Evolutionary conservation across 2,113 vertebrate genomes (phyloP).

Genomic region (Mirounga angustirostris): DNA sequence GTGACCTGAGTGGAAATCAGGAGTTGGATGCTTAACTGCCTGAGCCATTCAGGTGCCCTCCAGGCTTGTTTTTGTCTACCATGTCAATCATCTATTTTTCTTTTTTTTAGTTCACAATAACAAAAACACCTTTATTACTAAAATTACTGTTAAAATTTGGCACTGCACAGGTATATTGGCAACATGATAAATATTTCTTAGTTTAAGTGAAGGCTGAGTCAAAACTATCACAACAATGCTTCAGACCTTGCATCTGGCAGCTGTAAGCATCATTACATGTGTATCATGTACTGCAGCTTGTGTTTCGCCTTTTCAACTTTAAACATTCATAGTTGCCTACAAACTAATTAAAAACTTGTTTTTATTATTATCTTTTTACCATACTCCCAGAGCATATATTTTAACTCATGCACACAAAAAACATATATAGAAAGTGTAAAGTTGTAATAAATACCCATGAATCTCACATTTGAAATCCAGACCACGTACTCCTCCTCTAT

Average conservation of each 20-base stretch:
- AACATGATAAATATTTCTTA: slow-evolving; percentile 13
- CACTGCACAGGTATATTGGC: not conserved
- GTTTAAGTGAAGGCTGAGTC: not conserved
- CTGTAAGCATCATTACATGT: not conserved
- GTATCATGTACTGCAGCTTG: not conserved
- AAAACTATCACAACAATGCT: not conserved
- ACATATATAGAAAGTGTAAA: not conserved
- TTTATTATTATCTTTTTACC: not conserved
- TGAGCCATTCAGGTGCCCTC: not conserved
- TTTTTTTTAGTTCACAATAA: not conserved
- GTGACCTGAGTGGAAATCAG: not conserved
- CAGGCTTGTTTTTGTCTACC: not conserved
- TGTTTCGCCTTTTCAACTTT: not conserved
- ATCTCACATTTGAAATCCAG: slow-evolving; percentile 6
- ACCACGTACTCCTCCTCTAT: not conserved
- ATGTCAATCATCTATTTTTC: not conserved
- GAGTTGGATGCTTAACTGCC: not conserved
- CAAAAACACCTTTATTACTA: slow-evolving; percentile 22
- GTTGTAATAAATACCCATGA: not conserved
- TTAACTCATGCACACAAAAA: slow-evolving; percentile 44
- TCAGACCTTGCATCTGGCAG: not conserved
- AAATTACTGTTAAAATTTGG: slow-evolving; percentile 41
- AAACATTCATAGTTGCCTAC: slow-evolving; percentile 10
- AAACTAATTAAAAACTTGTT: slow-evolving; percentile 1
- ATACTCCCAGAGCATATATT: not conserved